Evolutionary conservation across 2,113 vertebrate species (phyloP).

Genomic region (Phoxinus phoxinus): DNA sequence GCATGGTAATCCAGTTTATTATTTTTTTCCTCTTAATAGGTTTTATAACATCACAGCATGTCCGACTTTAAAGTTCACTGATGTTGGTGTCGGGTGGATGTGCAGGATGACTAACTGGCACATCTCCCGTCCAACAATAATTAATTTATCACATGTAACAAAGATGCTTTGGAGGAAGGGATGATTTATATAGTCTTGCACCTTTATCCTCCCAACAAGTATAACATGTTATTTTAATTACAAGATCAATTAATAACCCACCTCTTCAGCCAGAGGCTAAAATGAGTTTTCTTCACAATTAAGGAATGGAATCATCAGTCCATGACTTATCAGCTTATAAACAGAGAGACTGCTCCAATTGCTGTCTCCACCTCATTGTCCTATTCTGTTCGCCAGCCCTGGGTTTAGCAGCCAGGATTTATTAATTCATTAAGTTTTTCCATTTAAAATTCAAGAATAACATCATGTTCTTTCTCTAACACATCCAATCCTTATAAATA

Average conservation of each 20-base stretch:
- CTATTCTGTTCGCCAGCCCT: slow-evolving; percentile 68
- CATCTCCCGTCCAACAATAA: slow-evolving; percentile 57
- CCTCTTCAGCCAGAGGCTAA: slow-evolving; percentile 75
- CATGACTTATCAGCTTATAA: slow-evolving; percentile 82
- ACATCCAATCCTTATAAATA: slow-evolving; percentile 71
- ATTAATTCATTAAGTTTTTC: slow-evolving; percentile 81
- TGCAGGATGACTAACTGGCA: slow-evolving; percentile 70
- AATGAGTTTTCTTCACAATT: slow-evolving; percentile 78
- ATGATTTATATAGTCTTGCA: slow-evolving; percentile 70
- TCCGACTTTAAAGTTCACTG: slow-evolving; percentile 24
- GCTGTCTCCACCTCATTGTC: slow-evolving; percentile 75
- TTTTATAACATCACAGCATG: neutral
- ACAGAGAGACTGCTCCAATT: slow-evolving; percentile 73
- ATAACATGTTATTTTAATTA: slow-evolving; percentile 70
- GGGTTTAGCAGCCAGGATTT: slow-evolving; percentile 74
- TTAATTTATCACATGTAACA: slow-evolving; percentile 35
- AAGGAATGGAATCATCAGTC: slow-evolving; percentile 80
- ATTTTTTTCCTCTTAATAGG: slow-evolving; percentile 39
- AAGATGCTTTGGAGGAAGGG: slow-evolving; percentile 39
- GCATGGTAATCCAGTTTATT: slow-evolving; percentile 37
- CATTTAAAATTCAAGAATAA: slow-evolving; percentile 73
- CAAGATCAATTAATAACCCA: slow-evolving; percentile 78
- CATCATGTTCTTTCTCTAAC: slow-evolving; percentile 72
- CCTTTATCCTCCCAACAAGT: slow-evolving; percentile 67
- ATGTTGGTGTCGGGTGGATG: slow-evolving; percentile 57